Evolutionary conservation across 2,113 vertebrate genomes (phyloP), one percentile per base, ranked within the genome.

Genomic region (Cochlearius cochlearius): DNA sequence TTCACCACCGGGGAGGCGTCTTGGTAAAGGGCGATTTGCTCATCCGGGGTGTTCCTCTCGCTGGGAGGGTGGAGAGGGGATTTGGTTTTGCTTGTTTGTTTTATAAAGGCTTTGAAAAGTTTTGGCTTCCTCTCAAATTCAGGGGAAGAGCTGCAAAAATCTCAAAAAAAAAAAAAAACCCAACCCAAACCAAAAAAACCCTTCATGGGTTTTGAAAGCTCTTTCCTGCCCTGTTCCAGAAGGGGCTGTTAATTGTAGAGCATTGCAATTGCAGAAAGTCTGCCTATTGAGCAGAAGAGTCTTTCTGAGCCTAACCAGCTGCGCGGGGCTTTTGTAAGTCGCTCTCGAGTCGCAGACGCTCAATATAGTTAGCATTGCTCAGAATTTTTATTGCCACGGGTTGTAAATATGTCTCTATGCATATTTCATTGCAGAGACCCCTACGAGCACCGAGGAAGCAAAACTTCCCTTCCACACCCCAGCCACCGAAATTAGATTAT

Each of bases 401-500:
- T 96, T 80, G 89, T 94, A 95, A 96, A 96, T 96, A 85, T 18
- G 38, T 77, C 84, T 92, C 36, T 23, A n/a, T 32, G 79, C 73
- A 90, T 96, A 91, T 90, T 95, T 83, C 90, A 53, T 78, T 95
- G 56, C 7, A 77, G 94, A 97, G 81, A 84, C 93, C 96, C 93
- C 91, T 72, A 69, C 25, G 36, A 97, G 87, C 86, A 87, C 94
- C 95, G 62, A 86, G 68, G 79, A 92, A 88, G 56, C 60, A 76
- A 96, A 96, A 94, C 58, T 95, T 94, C 92, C 91, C 95, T 95
- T 97, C 94, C 91, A 72, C 79, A 91, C 79, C 72, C 79, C 58
- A 77, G 88, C 45, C 90, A 89, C 91, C 34, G 41, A 97, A 96
- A 97, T 96, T 94, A 97, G 98, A 97, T 97, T 94, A 96, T 81